A percentile compares a stretch with the other conserved stretches of the same genome.
phyloP scores from a whole-genome alignment of 2,888 invertebrate genomes.

The Synergus laeviventris region DNA sequence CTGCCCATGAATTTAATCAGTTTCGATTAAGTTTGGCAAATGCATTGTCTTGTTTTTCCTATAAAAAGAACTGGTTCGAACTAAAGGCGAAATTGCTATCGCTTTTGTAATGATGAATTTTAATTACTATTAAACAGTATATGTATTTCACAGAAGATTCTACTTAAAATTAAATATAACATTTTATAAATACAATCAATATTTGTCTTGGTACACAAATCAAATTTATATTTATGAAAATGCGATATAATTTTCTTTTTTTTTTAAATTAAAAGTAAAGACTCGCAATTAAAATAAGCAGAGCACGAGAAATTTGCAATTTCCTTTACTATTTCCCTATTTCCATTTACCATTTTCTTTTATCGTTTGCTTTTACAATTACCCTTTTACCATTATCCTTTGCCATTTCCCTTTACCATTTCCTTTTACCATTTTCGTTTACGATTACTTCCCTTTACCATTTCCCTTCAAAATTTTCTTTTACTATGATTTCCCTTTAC shows the following conservation, averaged over 20 bases:
- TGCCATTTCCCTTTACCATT: no score
- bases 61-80: background rate
- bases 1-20: constrained; percentile 37
- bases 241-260: background rate
- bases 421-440: no score
- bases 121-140: no score
- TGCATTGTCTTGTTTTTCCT: background rate
- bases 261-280: background rate
- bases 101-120: background rate
- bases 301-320: background rate
- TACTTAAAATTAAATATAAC: no score
- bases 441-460: no score
- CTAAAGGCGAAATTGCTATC: background rate
- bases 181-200: background rate
- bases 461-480: no score
- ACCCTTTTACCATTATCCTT: no score
- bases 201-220: background rate
- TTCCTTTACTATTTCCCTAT: no score
- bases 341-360: no score
- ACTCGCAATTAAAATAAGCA: background rate
- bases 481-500: no score
- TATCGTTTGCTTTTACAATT: no score
- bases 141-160: no score
- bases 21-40: constrained; percentile 27
- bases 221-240: background rate